phyloP scores from a whole-genome alignment of 2,113 vertebrate species.

The Lota lota region DNA sequence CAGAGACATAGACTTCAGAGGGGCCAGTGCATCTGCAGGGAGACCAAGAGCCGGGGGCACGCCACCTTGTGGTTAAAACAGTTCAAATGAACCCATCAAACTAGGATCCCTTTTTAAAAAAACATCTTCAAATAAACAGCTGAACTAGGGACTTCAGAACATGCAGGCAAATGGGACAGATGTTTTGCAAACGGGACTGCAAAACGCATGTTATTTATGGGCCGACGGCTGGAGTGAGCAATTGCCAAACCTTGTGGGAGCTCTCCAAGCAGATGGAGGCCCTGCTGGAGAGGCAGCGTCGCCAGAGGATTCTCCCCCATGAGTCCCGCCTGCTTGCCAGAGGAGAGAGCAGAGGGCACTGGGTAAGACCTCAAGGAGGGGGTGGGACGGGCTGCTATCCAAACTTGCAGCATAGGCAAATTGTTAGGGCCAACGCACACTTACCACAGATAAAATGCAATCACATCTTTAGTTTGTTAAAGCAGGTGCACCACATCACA shows the following conservation, averaged over 20 bases:
- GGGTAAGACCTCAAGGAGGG: conserved; percentile 38
- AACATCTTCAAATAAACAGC: background rate
- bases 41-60: conserved; percentile 66
- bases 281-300: conserved; percentile 70
- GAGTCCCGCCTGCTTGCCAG: conserved; percentile 80
- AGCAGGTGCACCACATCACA: conserved; percentile 35
- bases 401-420: background rate
- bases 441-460: conserved; percentile 25
- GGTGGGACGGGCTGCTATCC: conserved; percentile 17
- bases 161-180: conserved; percentile 23
- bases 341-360: conserved; percentile 1
- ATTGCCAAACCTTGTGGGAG: conserved; percentile 71
- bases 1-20: conserved; percentile 69
- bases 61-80: conserved; percentile 23
- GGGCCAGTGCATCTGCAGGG: conserved; percentile 69
- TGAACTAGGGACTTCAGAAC: background rate
- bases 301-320: conserved; percentile 83
- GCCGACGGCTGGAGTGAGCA: conserved; percentile 19
- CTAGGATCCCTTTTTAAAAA: background rate
- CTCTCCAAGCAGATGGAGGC: conserved; percentile 73
- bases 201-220: conserved; percentile 16
- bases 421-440: conserved; percentile 20
- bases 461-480: conserved; percentile 10
- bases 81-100: background rate
- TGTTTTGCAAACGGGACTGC: conserved; percentile 24